Conservation (phyloP, 1,140 invertebrate genomes). For the Leptinotarsa defecta region DNA sequence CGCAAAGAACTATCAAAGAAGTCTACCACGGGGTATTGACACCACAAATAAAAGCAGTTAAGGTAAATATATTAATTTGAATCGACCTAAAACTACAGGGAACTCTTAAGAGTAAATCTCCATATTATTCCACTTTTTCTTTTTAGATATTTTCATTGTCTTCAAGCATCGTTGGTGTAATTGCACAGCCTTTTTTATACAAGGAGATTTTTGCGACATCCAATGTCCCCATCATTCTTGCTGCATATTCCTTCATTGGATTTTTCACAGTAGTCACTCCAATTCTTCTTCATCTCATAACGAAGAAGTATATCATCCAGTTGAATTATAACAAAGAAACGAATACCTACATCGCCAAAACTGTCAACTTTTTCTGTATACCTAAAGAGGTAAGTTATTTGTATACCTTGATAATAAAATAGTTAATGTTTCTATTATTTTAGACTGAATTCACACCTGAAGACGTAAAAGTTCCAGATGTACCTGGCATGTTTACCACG, state of each 20-base stretch:
- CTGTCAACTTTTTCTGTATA: slow-evolving; percentile 68
- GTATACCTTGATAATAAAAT: neutral
- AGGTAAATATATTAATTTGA: slow-evolving; percentile 54
- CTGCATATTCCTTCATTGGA: slow-evolving; percentile 68
- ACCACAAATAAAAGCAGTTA: slow-evolving; percentile 71
- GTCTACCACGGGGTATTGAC: slow-evolving; percentile 65
- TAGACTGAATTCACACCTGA: slow-evolving; percentile 74
- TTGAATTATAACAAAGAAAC: slow-evolving; percentile 71
- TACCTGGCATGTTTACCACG: slow-evolving; percentile 82
- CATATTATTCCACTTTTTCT: slow-evolving; percentile 18
- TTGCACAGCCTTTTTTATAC: slow-evolving; percentile 74
- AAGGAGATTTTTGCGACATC: slow-evolving; percentile 63
- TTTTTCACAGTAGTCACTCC: slow-evolving; percentile 85
- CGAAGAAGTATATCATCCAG: slow-evolving; percentile 83
- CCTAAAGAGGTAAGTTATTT: slow-evolving; percentile 63
- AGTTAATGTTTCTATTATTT: slow-evolving; percentile 47
- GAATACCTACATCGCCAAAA: slow-evolving; percentile 71
- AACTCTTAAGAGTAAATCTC: slow-evolving; percentile 13
- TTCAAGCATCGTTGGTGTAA: slow-evolving; percentile 71
- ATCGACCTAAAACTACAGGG: slow-evolving; percentile 15
- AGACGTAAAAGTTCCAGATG: slow-evolving; percentile 78
- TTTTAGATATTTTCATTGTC: slow-evolving; percentile 72
- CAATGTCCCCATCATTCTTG: slow-evolving; percentile 62
- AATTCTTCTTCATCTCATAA: slow-evolving; percentile 77
- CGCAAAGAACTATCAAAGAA: slow-evolving; percentile 24